phyloP scores from a whole-genome alignment of 2,888 invertebrate species.

The Cyaniris semiargus region DNA sequence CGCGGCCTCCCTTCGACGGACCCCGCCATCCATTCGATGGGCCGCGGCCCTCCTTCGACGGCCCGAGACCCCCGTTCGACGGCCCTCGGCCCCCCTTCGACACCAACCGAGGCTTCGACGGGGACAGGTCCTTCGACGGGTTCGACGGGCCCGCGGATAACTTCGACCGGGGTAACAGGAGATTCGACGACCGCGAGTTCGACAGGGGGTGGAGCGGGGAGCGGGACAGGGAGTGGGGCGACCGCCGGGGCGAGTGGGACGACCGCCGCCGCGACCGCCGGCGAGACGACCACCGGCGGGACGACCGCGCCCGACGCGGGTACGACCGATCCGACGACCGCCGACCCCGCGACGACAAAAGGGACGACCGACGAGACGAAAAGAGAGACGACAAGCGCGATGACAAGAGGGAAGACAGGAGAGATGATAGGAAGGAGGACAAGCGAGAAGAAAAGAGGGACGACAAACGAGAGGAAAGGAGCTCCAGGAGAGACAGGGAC shows the following conservation, averaged over 20 bases:
- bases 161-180: slow-evolving; percentile 65
- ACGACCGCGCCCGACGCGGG: slow-evolving; percentile 51
- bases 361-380: slow-evolving; percentile 62
- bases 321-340: slow-evolving; percentile 61
- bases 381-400: slow-evolving; percentile 51
- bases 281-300: slow-evolving; percentile 55
- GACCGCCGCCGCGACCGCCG: slow-evolving; percentile 57
- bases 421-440: slow-evolving; percentile 57
- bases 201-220: slow-evolving; percentile 66
- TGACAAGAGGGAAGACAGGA: slow-evolving; percentile 58
- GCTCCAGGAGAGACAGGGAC: slow-evolving; percentile 59
- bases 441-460: slow-evolving; percentile 60
- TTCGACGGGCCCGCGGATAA: slow-evolving; percentile 65
- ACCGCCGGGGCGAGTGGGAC: slow-evolving; percentile 60
- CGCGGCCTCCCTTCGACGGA: slow-evolving; percentile 56
- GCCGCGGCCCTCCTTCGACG: slow-evolving; percentile 52
- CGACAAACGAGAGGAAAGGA: slow-evolving; percentile 55
- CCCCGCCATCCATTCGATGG: slow-evolving; percentile 56
- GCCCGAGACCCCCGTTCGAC: slow-evolving; percentile 54
- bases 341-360: slow-evolving; percentile 47
- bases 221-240: slow-evolving; percentile 55
- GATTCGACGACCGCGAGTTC: slow-evolving; percentile 68
- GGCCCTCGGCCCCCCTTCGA: slow-evolving; percentile 52
- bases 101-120: slow-evolving; percentile 41
- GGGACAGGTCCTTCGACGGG: slow-evolving; percentile 47